Evolutionary conservation across 35 echinoderm and acorn worm species (phyloP).

Genomic region (Stichopus chloronotus): DNA sequence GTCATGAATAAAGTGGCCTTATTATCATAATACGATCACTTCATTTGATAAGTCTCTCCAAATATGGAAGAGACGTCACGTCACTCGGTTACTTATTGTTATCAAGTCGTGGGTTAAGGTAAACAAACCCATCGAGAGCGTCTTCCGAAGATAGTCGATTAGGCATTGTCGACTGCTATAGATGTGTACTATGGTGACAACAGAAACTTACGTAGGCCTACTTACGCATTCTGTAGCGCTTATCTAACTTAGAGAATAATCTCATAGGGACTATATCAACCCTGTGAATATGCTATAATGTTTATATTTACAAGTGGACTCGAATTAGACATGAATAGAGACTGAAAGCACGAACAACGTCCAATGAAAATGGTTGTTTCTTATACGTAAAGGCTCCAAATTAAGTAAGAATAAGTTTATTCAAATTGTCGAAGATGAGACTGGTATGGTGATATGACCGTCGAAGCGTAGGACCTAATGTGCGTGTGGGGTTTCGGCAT

Average conservation of each 20-base stretch:
- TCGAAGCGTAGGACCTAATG: too few relatives aligned
- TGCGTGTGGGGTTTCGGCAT: too few relatives aligned
- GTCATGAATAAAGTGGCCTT: neutral
- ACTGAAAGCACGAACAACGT: too few relatives aligned
- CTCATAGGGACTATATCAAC: neutral
- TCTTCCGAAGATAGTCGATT: neutral
- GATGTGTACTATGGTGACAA: neutral
- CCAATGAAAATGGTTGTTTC: too few relatives aligned
- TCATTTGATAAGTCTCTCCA: neutral
- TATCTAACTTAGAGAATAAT: neutral
- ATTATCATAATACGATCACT: constrained; percentile 15
- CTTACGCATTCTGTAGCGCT: neutral
- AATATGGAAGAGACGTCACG: neutral
- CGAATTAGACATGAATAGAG: too few relatives aligned
- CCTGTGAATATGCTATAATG: neutral
- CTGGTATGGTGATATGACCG: too few relatives aligned
- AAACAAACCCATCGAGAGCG: neutral
- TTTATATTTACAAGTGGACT: neutral
- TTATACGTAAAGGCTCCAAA: too few relatives aligned
- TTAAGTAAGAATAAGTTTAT: too few relatives aligned
- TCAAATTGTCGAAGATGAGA: too few relatives aligned
- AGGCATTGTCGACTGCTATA: neutral
- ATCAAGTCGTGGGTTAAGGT: neutral
- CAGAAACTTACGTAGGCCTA: neutral
- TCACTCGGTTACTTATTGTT: neutral